These are phyloP conservation scores for Clarias gariepinus DNA, from an alignment of 2,113 vertebrate species.

Conservation along the genomic window DNA sequence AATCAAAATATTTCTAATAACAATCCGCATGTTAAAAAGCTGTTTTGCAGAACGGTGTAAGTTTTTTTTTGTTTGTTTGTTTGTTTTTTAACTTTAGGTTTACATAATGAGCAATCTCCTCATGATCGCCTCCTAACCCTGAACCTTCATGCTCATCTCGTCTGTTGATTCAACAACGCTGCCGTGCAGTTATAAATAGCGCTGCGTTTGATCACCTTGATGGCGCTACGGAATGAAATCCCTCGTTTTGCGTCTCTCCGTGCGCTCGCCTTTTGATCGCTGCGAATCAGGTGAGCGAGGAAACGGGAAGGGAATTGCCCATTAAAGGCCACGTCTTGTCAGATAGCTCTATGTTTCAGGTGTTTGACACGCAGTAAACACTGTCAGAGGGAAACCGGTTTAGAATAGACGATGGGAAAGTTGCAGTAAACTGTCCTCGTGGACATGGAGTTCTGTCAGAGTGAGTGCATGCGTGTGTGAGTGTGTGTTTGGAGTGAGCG, in stretches of 20 bases:
- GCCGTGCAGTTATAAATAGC: neutral
- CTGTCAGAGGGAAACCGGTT: neutral
- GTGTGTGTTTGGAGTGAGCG: neutral
- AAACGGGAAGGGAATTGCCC: constrained; percentile 17
- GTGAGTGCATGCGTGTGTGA: neutral
- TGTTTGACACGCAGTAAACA: constrained; percentile 9
- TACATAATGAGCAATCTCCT: neutral
- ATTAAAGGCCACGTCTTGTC: constrained; percentile 15
- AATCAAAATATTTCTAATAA: neutral
- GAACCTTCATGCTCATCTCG: neutral
- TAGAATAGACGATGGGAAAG: neutral
- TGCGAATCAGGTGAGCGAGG: neutral
- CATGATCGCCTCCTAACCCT: neutral
- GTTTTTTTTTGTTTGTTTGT: neutral
- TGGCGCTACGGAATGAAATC: neutral
- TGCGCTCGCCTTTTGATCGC: neutral
- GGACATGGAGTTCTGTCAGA: neutral
- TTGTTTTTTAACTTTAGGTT: neutral
- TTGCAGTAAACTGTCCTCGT: constrained; percentile 5
- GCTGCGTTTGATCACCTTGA: neutral
- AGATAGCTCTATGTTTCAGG: neutral
- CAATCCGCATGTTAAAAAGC: too few species aligned
- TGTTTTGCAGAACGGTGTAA: too few species aligned
- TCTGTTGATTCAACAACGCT: neutral
- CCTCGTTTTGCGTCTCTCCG: neutral